A percentile compares a stretch with the other conserved stretches of the same genome.
These are phyloP conservation scores for Sesia bembeciformis DNA, from an alignment of 2,888 invertebrate genomes.

Conservation along the genomic window DNA sequence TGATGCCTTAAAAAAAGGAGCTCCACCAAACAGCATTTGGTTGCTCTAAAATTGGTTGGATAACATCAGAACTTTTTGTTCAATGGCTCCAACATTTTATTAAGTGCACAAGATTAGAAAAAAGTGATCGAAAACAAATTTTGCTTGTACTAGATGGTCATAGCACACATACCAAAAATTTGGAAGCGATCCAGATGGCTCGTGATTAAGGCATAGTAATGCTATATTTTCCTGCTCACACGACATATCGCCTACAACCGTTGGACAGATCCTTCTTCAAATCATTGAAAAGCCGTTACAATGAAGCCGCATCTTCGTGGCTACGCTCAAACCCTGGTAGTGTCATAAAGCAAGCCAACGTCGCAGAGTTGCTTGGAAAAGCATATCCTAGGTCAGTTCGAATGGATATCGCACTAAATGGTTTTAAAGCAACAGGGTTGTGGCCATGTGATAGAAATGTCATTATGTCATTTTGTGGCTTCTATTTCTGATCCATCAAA, in stretches of 20 bases:
- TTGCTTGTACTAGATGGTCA: slow-evolving; percentile 12
- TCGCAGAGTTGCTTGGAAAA: slow-evolving; percentile 6
- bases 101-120: no score
- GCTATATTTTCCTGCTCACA: slow-evolving; percentile 11
- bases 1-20: no score
- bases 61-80: slow-evolving; percentile 10
- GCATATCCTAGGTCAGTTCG: slow-evolving; percentile 6
- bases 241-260: slow-evolving; percentile 12
- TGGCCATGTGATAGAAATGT: slow-evolving; percentile 8
- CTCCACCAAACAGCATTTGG: slow-evolving; percentile 10
- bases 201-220: slow-evolving; percentile 9
- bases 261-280: slow-evolving; percentile 8
- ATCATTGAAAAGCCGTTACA: slow-evolving; percentile 7
- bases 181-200: slow-evolving; percentile 10
- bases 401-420: slow-evolving; percentile 6
- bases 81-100: no score
- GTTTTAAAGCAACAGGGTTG: slow-evolving; percentile 1
- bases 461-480: slow-evolving; percentile 3
- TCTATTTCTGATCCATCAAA: slow-evolving; percentile 1
- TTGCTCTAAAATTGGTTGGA: slow-evolving; percentile 15
- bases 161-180: slow-evolving; percentile 11
- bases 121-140: slow-evolving; percentile 7
- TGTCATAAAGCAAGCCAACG: slow-evolving; percentile 7
- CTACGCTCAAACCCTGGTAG: slow-evolving; percentile 6
- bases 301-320: slow-evolving; percentile 5